Conservation (phyloP, 2,797 vertebrate species). For the Leptoclinus maculatus region DNA sequence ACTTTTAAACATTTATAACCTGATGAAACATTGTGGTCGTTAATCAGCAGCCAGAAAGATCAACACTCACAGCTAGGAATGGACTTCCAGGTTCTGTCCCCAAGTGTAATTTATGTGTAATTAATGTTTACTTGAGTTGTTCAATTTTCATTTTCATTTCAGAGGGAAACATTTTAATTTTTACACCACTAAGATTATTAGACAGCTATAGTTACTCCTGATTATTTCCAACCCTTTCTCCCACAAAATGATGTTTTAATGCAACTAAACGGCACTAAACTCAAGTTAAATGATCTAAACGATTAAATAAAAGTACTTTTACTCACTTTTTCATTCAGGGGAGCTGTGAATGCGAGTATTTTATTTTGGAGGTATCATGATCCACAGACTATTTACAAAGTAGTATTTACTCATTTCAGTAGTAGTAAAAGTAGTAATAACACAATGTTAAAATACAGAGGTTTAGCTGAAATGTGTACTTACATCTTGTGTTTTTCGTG, state of each 20-base stretch:
- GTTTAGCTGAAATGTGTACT: background rate
- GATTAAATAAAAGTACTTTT: background rate
- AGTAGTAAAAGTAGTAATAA: background rate
- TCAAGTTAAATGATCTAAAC: background rate
- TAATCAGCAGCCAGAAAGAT: background rate
- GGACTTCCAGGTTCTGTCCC: background rate
- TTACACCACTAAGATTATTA: background rate
- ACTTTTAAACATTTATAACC: constrained; percentile 11
- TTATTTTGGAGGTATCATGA: background rate
- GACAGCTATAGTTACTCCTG: background rate
- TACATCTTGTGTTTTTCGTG: background rate
- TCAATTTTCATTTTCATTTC: background rate
- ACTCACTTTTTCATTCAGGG: background rate
- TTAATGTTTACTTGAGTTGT: background rate
- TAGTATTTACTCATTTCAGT: background rate
- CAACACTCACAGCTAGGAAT: background rate
- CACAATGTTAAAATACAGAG: background rate
- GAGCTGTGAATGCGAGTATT: background rate
- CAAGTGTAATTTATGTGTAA: too few relatives aligned
- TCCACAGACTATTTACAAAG: background rate
- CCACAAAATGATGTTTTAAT: too few relatives aligned
- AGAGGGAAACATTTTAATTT: background rate
- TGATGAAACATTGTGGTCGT: background rate
- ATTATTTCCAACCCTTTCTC: too few relatives aligned
- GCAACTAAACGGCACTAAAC: background rate